A percentile compares a stretch with the other conserved stretches of the same genome.
phyloP scores from a whole-genome alignment of 2,113 vertebrate species.

The Onychorhynchus coronatus region DNA sequence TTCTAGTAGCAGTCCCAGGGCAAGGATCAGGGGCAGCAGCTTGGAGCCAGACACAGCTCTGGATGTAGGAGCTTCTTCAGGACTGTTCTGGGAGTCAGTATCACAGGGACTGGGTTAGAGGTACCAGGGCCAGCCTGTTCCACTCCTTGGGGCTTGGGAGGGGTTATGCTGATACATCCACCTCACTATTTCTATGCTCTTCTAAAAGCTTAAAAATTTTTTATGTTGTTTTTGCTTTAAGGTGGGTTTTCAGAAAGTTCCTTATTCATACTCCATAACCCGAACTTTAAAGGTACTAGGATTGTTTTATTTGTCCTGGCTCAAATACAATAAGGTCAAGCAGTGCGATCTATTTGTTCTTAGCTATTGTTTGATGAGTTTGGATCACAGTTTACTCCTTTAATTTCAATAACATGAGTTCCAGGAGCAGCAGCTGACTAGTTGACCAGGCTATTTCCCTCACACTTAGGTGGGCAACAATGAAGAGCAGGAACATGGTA shows the following conservation, averaged over 20 bases:
- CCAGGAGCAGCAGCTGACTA: background rate
- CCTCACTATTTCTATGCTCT: background rate
- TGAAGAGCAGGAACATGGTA: background rate
- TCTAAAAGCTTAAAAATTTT: background rate
- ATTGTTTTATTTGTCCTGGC: background rate
- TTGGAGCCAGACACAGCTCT: background rate
- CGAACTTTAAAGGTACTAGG: background rate
- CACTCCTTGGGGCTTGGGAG: background rate
- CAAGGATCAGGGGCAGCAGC: background rate
- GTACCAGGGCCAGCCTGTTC: background rate
- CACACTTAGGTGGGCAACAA: background rate
- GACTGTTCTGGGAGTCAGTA: background rate
- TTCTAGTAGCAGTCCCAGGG: background rate
- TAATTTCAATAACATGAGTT: background rate
- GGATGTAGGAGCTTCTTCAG: rapidly evolving
- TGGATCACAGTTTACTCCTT: background rate
- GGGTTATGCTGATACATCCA: rapidly evolving
- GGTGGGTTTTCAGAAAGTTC: background rate
- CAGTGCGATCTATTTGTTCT: background rate
- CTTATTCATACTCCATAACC: background rate
- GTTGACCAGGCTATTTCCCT: background rate
- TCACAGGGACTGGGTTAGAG: background rate
- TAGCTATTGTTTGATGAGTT: background rate
- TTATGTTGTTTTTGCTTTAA: background rate
- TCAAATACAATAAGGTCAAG: background rate